Base-by-base conservation (phyloP, 2,888 invertebrate genomes). In the Glyphotaelius pellucidus region DNA sequence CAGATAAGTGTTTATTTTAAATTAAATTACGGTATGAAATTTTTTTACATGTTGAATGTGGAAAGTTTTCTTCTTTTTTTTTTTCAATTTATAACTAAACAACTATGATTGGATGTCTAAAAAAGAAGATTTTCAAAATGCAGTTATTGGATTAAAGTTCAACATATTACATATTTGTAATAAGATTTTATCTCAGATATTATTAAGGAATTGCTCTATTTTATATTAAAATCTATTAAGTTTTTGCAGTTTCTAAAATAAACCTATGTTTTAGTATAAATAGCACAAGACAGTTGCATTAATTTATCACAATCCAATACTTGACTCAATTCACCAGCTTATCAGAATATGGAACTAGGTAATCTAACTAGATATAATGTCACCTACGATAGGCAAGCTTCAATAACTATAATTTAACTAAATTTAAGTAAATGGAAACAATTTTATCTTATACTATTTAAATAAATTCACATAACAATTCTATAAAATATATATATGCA, bases 281-380 rank as follows among this genome's bases (percentile, higher is more conserved):
- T 93, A 93, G 93, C 94, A 94, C 94, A 94, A 94, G 94, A 94
- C 94, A 94, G 93, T 94, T 94, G 94, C 94, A 94, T 94, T 94
- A 94, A 94, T 94, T 94, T 94, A 94, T 94, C 90, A 92, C 92
- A 92, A 79, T 93, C 92, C 93, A 93, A 92, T 93, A 93, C 92
- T 93, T 93, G 92, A 93, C 92, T 93, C 92, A 90, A 91, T 90
- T 91, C 91, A 91, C 86, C 92, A 90, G 85, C 84, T 52, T 90
- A 83, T 42, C 86, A 38, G 35, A 42, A 86, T 47, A 86, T 42
- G 86, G 42, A 86, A 47, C 32, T 42, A 35, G 3, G 35, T 85
- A 85, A 83, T 83, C 32, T 35, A 83, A 32, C 83, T 35, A 83
- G 35, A 47, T 47, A 15, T 47, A 35, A 83, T 35, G n/a, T 86